A percentile compares a stretch with the other conserved stretches of the same genome.
phyloP scores from a whole-genome alignment of 2,888 invertebrate species.

The Cheilosia variabilis region DNA sequence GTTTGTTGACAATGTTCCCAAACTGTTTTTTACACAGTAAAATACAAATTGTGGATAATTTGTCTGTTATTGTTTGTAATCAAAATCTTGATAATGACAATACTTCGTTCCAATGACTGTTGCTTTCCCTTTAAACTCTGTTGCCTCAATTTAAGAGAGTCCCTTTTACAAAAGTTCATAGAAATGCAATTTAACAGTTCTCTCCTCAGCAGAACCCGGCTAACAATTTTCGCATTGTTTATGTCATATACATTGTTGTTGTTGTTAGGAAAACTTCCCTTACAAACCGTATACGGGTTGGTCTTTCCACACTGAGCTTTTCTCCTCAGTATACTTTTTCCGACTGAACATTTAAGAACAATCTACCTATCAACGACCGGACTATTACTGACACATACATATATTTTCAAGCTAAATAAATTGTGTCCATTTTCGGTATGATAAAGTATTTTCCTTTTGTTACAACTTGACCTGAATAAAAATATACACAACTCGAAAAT shows the following conservation, averaged over 20 bases:
- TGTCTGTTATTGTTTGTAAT: not conserved
- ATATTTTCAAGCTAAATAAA: slow-evolving; percentile 40
- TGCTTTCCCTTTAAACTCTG: not conserved
- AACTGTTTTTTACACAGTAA: too few species aligned
- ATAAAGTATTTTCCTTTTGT: slow-evolving; percentile 24
- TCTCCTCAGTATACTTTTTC: slow-evolving; percentile 69
- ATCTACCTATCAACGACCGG: slow-evolving; percentile 27
- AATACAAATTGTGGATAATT: too few species aligned
- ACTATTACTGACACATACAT: slow-evolving; percentile 14
- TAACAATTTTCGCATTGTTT: slow-evolving; percentile 47
- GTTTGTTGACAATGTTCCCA: too few species aligned
- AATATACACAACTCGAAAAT: not conserved
- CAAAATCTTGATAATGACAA: not conserved
- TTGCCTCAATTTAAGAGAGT: slow-evolving; percentile 40
- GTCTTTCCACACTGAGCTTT: slow-evolving; percentile 52
- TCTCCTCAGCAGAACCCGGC: slow-evolving; percentile 4
- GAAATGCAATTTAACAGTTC: not conserved
- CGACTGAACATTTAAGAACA: slow-evolving; percentile 53
- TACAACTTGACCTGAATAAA: not conserved
- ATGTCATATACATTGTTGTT: slow-evolving; percentile 38
- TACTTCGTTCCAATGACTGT: not conserved
- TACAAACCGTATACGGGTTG: not conserved
- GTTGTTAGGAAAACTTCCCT: slow-evolving; percentile 13
- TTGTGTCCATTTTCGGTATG: slow-evolving; percentile 38
- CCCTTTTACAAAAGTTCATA: not conserved